Base-by-base conservation (phyloP, 2,113 vertebrate species). In the Nothocercus nigrocapillus region DNA sequence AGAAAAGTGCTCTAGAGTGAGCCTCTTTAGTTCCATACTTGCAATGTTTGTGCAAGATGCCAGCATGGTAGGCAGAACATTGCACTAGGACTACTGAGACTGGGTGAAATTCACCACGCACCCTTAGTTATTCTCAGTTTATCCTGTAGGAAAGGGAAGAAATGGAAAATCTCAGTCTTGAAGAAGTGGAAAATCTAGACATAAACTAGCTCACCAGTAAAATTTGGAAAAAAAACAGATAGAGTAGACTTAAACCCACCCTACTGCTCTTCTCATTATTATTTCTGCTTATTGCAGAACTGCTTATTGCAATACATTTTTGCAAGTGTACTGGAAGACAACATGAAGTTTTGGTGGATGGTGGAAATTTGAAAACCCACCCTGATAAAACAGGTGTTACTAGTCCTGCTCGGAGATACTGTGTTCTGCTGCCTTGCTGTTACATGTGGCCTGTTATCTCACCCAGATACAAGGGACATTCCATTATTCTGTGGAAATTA, bases 301-400 rank as follows among this genome's bases (percentile, higher is more conserved):
- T 83, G 56, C 18, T 75, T 77, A 47, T 5, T 72, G 47, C 24
- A 89, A 53, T 47, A 30, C 9, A 18, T 66, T 87, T 81, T 54
- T 74, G 53, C 40, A 74, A 70, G 64, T 85, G 12, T 20, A 54
- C 59, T 83, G 85, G 51, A 95, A 88, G 68, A 15, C 36, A 85
- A 72, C 36, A 38, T 78, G 42, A 59, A 61, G 34, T 93, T 91
- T 91, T 59, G 27, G 8, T 5, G 40, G 14, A 28, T 64, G 61
- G 82, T 86, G 87, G 68, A 78, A 80, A 83, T 88, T 56, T 64
- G 68, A 80, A 85, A 93, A 95, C 32, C 90, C 85, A 86, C 38
- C 76, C 91, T 64, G 76, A 63, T 13, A 87, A 92, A 96, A 68
- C 95, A 96, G 96, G 93, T 96, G 88, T 73, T 96, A 88, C 32